A percentile compares a stretch with the other conserved stretches of the same genome.
Evolutionary conservation across 64 coral and sea anemone species (phyloP).

Genomic region (Dendronephthya gigantea): DNA sequence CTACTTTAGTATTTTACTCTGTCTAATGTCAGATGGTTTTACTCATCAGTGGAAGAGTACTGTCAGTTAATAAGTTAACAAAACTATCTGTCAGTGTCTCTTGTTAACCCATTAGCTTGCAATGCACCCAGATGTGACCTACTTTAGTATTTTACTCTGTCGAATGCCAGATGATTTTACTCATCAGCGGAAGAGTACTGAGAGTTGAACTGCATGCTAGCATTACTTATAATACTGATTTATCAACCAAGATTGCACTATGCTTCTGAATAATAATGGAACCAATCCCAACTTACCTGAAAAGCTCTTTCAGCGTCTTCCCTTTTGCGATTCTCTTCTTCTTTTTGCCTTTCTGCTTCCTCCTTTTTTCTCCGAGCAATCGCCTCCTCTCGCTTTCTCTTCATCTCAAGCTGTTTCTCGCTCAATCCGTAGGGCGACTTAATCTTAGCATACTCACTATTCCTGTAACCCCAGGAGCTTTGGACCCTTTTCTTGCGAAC

Average conservation of each 20-base stretch:
- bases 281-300: slow-evolving; percentile 35
- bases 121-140: no score
- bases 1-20: no score
- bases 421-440: slow-evolving; percentile 81
- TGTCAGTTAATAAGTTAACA: no score
- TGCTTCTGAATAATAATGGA: neutral
- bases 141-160: no score
- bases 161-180: no score
- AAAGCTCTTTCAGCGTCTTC: slow-evolving; percentile 92
- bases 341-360: slow-evolving; percentile 70
- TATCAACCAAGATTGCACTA: neutral
- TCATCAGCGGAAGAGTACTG: no score
- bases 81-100: no score
- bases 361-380: slow-evolving; percentile 74
- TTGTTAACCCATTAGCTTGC: no score
- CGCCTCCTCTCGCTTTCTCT: slow-evolving; percentile 72
- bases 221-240: no score
- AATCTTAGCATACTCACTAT: slow-evolving; percentile 66
- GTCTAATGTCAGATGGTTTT: no score
- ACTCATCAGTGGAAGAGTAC: no score
- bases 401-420: slow-evolving; percentile 87
- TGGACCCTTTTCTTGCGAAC: slow-evolving; percentile 37
- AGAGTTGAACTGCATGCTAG: no score
- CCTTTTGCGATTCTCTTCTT: slow-evolving; percentile 64
- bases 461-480: slow-evolving; percentile 44